Evolutionary conservation across 2,888 invertebrate species (phyloP), one percentile per base, ranked within the genome.

Genomic region (Hipparchia sbordonii): DNA sequence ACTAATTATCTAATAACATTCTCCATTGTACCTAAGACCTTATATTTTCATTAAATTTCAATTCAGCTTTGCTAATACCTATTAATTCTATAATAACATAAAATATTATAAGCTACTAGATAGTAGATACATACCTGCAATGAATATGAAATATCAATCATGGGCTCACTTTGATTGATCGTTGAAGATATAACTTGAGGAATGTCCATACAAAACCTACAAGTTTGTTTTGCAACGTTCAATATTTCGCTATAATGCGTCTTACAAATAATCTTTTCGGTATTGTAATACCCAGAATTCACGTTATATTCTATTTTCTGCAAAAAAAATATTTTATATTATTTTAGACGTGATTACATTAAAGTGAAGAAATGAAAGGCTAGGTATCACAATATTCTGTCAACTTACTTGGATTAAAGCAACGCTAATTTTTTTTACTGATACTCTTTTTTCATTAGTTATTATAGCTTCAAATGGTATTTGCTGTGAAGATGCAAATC

Each of bases 281-380:
- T 85, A 6, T 84, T 82, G 7, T 86, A 84, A 70, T 86, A 85
- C 2, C 93, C 93, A 8, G 89, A 85, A 12, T 80, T 73, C 0
- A 90, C 83, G 13, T 54, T 85, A 67, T 92, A 92, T 4, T 82
- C 82, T 51, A 89, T 63, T 84, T 90, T 89, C 93, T 93, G 70
- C 23, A 80, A 76, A 87, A 90, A 71, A 6, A 74, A 70, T 67
- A 23, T 62, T 46, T 70, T 12, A 62, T 12, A 46, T 13, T 52
- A 45, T 39, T 46, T 13, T n/a, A 62, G 7, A 62, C 45, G n/a
- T 39, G 39, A 6, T 56, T 23, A 23, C 23, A 23, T n/a, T n/a
- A n/a, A n/a, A n/a, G n/a, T n/a, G n/a, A n/a, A n/a, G n/a, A n/a
- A n/a, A n/a, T 23, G 23, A 23, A 23, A 23, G 23, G 23, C 23